Evolutionary conservation across 2,888 invertebrate species (phyloP), one percentile per base, ranked within the genome.

Genomic region (Eupeodes luniger): DNA sequence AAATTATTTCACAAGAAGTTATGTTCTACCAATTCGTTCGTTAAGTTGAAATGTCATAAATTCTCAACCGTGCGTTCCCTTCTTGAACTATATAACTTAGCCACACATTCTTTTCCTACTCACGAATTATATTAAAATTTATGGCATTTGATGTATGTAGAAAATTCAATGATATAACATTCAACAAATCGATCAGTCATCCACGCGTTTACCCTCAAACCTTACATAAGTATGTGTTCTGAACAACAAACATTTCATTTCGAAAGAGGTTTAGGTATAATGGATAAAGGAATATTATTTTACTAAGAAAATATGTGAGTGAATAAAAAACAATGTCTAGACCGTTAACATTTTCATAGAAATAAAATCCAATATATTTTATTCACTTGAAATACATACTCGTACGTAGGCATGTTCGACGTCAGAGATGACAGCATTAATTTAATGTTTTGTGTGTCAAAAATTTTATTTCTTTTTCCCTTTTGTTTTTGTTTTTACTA

Each of bases 381-480:
- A 40, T 40, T 40, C 40, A 40, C 40, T 40, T 40, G 40, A 40
- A 40, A 40, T 40, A 40, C 9, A 14, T 34, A 59, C 53, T 51
- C 16, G 6, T 53, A 53, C 7, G 9, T 10, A 47, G 14, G 14
- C 34, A 59, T 36, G 14, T 40, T 62, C 40, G 6, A 59, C 34
- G 59, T 36, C 59, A 36, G 34, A 36, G 34, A 59, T 59, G 59
- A 59, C 59, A 59, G 59, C 14, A 59, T 59, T 59, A 59, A 59
- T 59, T 59, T 59, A 59, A 59, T 44, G 40, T 64, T 51, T 49
- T 66, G n/a, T 67, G 47, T 51, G 49, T 49, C 51, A 51, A 67
- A 51, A 67, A 67, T 49, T 64, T 10, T 12, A 44, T 47, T 66
- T 49, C n/a, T 36, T 59, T 16, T 9, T 7, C 34, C 34, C 14